Base-by-base conservation (phyloP, 2,797 vertebrate species). In the Clamator glandarius region DNA sequence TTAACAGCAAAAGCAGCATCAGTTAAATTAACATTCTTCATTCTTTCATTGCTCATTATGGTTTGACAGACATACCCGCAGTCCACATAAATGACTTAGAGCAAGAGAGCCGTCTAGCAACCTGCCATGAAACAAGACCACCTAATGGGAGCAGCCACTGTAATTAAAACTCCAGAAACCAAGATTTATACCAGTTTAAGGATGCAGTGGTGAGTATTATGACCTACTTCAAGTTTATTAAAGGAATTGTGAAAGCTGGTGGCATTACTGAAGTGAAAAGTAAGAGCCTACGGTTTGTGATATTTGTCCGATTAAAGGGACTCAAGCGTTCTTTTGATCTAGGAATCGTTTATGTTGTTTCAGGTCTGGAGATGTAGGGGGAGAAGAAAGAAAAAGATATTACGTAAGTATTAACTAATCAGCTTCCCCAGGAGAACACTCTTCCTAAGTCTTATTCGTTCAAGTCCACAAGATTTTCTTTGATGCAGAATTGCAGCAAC, bases 31-130 rank as follows among this genome's bases (percentile, higher is more conserved):
- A 96, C 90, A 94, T 94, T 92, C 93, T 92, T 97, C 79, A 72
- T 94, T 86, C 93, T 96, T 96, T 96, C 95, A 93, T 88, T 66
- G 55, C 92, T 97, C 89, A 82, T 96, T 95, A 96, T 74, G 94
- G 93, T 87, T 82, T 96, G 95, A 96, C 92, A 94, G 96, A 95
- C 96, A 83, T 93, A 96, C 93, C 95, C 92, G 15, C 92, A 95
- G 93, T 94, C 97, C 94, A 92, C 94, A 95, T 96, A 96, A 97
- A 96, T 96, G 96, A 95, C 93, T 93, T 80, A 33, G 66, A 95
- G 92, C 74, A 83, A 79, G 90, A 87, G 89, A 94, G 87, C 94
- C 89, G 87, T 87, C 93, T 93, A 89, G 88, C 91, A 94, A 87
- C 84, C 90, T 92, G 87, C 86, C 91, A 96, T 63, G 92, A 93